Percentiles rank a stretch among this genome's conserved stretches.
These are phyloP conservation scores for Nomada flava DNA, from an alignment of 2,888 invertebrate genomes.

Conservation along the genomic window DNA sequence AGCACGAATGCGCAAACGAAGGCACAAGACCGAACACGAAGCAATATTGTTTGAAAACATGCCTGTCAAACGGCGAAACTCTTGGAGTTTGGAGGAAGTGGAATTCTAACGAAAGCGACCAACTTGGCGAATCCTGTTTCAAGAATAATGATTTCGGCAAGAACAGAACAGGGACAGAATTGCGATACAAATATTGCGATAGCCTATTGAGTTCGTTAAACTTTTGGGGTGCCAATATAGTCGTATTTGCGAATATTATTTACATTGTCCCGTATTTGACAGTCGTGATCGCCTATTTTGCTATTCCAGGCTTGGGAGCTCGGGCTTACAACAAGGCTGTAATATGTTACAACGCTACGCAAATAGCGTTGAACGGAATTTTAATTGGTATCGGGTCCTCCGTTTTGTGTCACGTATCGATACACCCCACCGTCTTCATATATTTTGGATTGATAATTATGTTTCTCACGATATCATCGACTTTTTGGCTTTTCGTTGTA, in stretches of 20 bases:
- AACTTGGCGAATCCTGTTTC: not conserved
- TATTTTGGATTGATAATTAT: conserved; percentile 71
- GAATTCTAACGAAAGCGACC: not conserved
- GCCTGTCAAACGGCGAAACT: not conserved
- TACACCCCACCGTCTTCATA: conserved; percentile 52
- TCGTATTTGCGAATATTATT: conserved; percentile 75
- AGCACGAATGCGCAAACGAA: not conserved
- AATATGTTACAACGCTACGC: conserved; percentile 70
- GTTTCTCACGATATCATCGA: conserved; percentile 73
- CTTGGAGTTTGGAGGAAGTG: not conserved
- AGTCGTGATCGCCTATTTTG: conserved; percentile 70
- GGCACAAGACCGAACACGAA: not conserved
- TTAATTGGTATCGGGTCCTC: conserved; percentile 70
- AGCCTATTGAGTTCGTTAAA: conserved; percentile 68
- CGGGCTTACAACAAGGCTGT: conserved; percentile 76
- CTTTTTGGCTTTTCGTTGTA: conserved; percentile 77
- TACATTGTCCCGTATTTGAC: conserved; percentile 75
- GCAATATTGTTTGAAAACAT: not conserved
- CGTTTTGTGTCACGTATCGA: conserved; percentile 69
- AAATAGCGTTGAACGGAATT: conserved; percentile 67
- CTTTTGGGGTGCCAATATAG: conserved; percentile 76
- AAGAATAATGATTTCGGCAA: too few relatives aligned
- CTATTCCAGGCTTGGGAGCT: conserved; percentile 64
- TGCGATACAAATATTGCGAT: conserved; percentile 67
- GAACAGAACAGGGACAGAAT: not conserved